Evolutionary conservation across 2,113 vertebrate genomes (phyloP).

Genomic region (Spilogale gracilis): DNA sequence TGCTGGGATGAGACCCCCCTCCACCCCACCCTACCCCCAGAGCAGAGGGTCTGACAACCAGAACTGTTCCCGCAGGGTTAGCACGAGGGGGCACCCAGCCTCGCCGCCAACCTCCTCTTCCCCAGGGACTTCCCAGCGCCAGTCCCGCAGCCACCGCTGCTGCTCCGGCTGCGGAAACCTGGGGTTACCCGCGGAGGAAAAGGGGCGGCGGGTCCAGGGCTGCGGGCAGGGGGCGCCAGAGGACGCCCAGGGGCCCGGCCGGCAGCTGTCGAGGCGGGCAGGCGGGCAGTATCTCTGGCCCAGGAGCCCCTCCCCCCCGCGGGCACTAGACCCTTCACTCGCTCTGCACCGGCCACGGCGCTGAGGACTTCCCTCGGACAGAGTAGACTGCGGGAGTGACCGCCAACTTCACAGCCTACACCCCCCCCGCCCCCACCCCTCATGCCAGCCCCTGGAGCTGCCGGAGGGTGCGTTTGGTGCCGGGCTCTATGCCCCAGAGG

Average conservation of each 20-base stretch:
- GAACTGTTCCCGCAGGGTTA: not conserved
- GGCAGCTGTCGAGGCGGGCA: slow-evolving; percentile 76
- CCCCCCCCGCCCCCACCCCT: not conserved
- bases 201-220: slow-evolving; percentile 67
- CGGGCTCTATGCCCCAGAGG: slow-evolving; percentile 42
- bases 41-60: not conserved
- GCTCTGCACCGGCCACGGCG: slow-evolving; percentile 56
- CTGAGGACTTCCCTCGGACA: slow-evolving; percentile 71
- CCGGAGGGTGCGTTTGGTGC: slow-evolving; percentile 65
- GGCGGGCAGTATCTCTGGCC: slow-evolving; percentile 67
- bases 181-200: slow-evolving; percentile 54
- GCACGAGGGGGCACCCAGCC: not conserved
- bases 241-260: slow-evolving; percentile 73
- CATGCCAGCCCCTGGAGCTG: slow-evolving; percentile 55
- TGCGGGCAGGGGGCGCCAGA: slow-evolving; percentile 84
- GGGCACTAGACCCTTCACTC: slow-evolving; percentile 51
- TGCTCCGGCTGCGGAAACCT: slow-evolving; percentile 71
- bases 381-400: slow-evolving; percentile 63
- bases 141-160: slow-evolving; percentile 62
- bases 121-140: slow-evolving; percentile 68
- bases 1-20: not conserved
- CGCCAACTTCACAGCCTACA: slow-evolving; percentile 75
- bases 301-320: slow-evolving; percentile 75
- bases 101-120: slow-evolving; percentile 67
- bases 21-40: not conserved